Evolutionary conservation across 2,797 vertebrate species (phyloP), one percentile per base, ranked within the genome.

Genomic region (Otolemur crassicaudatus): DNA sequence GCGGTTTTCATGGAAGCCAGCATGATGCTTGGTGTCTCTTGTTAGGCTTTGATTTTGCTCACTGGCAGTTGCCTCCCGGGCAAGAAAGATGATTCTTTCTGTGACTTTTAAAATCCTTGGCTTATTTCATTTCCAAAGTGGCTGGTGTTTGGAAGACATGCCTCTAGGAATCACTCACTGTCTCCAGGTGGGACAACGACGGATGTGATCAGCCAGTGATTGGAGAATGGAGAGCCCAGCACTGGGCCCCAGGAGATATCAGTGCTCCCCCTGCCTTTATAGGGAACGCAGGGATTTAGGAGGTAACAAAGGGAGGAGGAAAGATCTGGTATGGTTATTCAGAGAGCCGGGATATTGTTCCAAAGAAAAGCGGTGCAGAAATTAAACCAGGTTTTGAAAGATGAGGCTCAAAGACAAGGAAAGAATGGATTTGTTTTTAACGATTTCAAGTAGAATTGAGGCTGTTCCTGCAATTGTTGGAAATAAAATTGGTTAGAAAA

Each of bases 401-500:
- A 98, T 97, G 86, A 67, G 23, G 29, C 88, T 95, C 93, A 93
- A 96, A 98, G 97, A 97, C 86, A 97, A 98, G 95, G 96, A 83
- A 97, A 97, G 87, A 94, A 91, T 97, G 61, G 95, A 95, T 97
- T 82, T 95, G 90, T 76, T 87, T 34, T 94, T 97, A 98, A 88
- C 12, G 0, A 0, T 94, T 94, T 98, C 94, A 94, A 95, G 83
- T 88, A 91, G 27, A 46, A 94, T 67, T 83, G 97, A 97, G 83
- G 92, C 94, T 97, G 91, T 96, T 96, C 73, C 67, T 97, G 94
- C 23, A n/a, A 98, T 92, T 82, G 93, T 96, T 98, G 95, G 95
- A 97, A 97, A 96, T 98, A 98, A 98, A 98, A 97, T 97, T 98
- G 97, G 98, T 94, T 98, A 96, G 98, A 98, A 98, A 98, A 98